Base-by-base conservation (phyloP, 2,888 invertebrate genomes). In the Gryllus longicercus region DNA sequence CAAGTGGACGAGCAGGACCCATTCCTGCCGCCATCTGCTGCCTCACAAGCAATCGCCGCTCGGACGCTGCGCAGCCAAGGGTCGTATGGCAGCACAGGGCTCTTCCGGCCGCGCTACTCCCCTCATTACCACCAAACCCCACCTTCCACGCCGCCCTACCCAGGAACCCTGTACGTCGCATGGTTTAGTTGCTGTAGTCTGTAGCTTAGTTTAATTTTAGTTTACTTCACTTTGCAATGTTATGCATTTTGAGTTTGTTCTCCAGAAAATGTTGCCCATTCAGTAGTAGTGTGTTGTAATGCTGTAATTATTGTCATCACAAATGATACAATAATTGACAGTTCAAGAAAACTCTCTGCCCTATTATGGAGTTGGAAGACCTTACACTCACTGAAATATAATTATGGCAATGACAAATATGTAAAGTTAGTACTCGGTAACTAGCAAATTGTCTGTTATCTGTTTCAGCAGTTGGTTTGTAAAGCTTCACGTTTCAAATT, bases 1-100 rank as follows among this genome's bases (percentile, higher is more conserved):
- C 95, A 94, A 86, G 93, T 93, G 83, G 96, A 95, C 87, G 96
- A 96, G 86, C 94, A 94, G 82, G 95, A 94, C 83, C 93, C 94
- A 82, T 94, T 93, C 88, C 89, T 94, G 84, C 93, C 94, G 78
- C 83, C 85, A 80, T 87, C 90, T 83, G 89, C 89, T 81, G 88
- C 90, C 83, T 87, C 90, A 85, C 87, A 91, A 88, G 91, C 91
- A 83, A 91, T 90, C 84, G 91, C 91, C 83, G 91, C 91, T 80
- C 87, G 91, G 86, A 91, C 91, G 85, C 88, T 91, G 86, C 91
- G 92, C 89, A 89, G 92, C 92, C 90, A 91, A 91, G 91, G 91
- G 91, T 91, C 91, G 91, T 91, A 91, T 89, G 88, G 91, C 91
- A 89, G 91, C 82, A 82, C 82, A 79, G 82, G 82, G 77, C 80